These are phyloP conservation scores for Pyrgilauda ruficollis DNA, from an alignment of 2,113 vertebrate species.

Conservation along the genomic window DNA sequence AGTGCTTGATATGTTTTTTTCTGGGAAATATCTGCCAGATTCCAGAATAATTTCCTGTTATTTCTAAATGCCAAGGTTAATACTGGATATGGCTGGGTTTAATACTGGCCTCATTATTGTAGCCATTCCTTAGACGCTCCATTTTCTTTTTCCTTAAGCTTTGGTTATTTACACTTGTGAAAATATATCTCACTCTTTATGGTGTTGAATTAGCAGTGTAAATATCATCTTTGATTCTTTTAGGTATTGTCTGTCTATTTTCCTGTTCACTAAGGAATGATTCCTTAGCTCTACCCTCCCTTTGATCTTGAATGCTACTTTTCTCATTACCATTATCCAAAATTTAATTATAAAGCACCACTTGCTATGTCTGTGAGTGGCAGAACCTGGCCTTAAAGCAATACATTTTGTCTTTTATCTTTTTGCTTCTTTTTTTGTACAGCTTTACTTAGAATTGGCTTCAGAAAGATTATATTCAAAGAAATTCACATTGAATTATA, in stretches of 20 bases:
- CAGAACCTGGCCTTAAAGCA: not conserved
- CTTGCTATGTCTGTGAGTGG: not conserved
- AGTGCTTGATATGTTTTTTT: conserved; percentile 3
- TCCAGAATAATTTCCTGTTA: not conserved
- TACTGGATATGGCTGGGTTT: not conserved
- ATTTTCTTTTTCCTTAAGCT: not conserved
- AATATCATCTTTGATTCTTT: conserved; percentile 36
- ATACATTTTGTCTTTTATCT: not conserved
- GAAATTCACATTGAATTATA: not conserved
- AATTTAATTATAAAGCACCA: not conserved
- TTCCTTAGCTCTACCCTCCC: not conserved
- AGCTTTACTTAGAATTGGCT: not conserved
- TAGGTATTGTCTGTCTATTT: conserved; percentile 20
- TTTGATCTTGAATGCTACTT: not conserved
- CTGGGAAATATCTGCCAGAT: not conserved
- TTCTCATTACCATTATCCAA: not conserved
- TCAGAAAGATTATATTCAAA: conserved; percentile 11
- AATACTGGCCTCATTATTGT: not conserved
- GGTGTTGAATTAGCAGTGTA: conserved; percentile 22
- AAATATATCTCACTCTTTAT: conserved; percentile 29
- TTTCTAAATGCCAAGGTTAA: conserved; percentile 22
- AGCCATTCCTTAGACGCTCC: not conserved
- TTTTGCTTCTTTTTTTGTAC: not conserved
- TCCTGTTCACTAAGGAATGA: not conserved
- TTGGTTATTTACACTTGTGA: conserved; percentile 8